A percentile compares a stretch with the other conserved stretches of the same genome.
phyloP scores from a whole-genome alignment of 2,888 invertebrate genomes.

The Drosophila silvestris region DNA sequence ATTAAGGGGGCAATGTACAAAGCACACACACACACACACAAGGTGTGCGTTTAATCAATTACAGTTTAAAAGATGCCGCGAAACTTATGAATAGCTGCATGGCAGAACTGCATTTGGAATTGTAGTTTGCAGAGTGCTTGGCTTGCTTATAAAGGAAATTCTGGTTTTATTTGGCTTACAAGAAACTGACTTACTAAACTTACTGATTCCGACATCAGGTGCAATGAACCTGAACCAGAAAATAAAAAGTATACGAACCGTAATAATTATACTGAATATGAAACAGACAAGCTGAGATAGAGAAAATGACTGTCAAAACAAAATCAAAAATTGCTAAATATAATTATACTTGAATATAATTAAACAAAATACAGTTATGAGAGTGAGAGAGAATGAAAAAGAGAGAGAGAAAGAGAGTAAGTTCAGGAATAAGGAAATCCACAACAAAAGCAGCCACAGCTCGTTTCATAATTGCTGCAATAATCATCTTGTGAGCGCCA shows the following conservation, averaged over 20 bases:
- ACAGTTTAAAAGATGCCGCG: background rate
- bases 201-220: slow-evolving; percentile 16
- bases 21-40: background rate
- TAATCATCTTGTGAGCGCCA: slow-evolving; percentile 44
- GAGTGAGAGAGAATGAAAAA: background rate
- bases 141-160: background rate
- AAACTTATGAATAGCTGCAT: background rate
- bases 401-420: background rate
- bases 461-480: slow-evolving; percentile 45
- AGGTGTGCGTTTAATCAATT: background rate
- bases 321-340: slow-evolving; percentile 20
- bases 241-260: background rate
- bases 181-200: background rate
- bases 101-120: background rate
- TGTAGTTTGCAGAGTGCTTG: background rate
- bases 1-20: slow-evolving; percentile 50
- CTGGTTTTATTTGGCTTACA: background rate
- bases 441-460: slow-evolving; percentile 28
- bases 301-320: slow-evolving; percentile 4
- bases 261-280: slow-evolving; percentile 2
- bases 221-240: slow-evolving; percentile 26
- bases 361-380: slow-evolving; percentile 19
- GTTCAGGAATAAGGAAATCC: slow-evolving; percentile 42
- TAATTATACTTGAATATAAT: slow-evolving; percentile 32
- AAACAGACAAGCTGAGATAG: background rate